Base-by-base conservation (phyloP, 2,797 vertebrate species). In the Todus mexicanus region DNA sequence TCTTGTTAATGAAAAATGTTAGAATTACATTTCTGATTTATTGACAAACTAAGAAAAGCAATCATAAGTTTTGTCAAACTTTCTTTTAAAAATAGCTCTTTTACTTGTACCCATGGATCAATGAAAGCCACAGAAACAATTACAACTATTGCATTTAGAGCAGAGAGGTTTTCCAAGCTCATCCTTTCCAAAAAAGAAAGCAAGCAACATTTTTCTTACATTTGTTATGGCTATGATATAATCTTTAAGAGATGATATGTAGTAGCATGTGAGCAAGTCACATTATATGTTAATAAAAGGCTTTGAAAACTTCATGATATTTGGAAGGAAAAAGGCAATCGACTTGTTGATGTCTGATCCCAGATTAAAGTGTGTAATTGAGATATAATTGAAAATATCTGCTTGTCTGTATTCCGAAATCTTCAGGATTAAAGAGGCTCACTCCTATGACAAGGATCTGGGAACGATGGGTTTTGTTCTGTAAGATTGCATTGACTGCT, bases 1-100 rank as follows among this genome's bases (percentile, higher is more conserved):
- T 89, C 73, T 71, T 84, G 19, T 71, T 92, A 92, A 87, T 88
- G 86, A 60, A 89, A 93, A 76, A 87, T 31, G 90, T 70, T 56
- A 26, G 35, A 92, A 90, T 87, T 65, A 31, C 9, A 19, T 87
- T 80, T 92, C 29, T 90, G 77, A 86, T 15, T 88, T 94, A 89
- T 47, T 84, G 87, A 72, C 42, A 89, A 89, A 88, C 78, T 56
- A 81, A 66, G 37, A 66, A 87, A 93, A 92, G 9, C 23, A 78
- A 88, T 11, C 40, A 40, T 31, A 27, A 45, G 71, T 92, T 93
- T 85, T 37, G 42, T 87, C 63, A 80, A 4, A 21, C 10, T 77
- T 13, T 68, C 64, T 95, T 89, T 94, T 80, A 12, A 90, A 87
- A 77, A n/a, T 77, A 74, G 5, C 16, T 87, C 27, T 73, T 94